Evolutionary conservation across 2,113 vertebrate genomes (phyloP).

Genomic region (Clarias magur): DNA sequence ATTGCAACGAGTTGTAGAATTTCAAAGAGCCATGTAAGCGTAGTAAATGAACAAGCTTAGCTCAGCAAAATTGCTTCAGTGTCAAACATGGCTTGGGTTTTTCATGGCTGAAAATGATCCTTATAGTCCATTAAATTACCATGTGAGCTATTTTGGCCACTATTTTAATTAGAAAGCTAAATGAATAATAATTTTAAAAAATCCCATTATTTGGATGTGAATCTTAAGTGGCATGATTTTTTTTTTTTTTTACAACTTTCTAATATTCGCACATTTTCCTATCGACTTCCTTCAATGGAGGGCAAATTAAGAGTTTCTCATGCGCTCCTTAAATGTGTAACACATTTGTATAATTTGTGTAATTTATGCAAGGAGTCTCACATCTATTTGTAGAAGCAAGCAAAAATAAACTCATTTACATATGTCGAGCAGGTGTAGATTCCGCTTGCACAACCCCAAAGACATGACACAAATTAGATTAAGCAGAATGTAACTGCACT

Average conservation of each 20-base stretch:
- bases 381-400: background rate
- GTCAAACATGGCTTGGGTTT: slow-evolving; percentile 15
- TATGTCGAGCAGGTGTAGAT: background rate
- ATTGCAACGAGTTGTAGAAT: slow-evolving; percentile 55
- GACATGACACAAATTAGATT: background rate
- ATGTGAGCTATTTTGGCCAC: background rate
- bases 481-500: background rate
- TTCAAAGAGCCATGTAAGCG: slow-evolving; percentile 57
- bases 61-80: slow-evolving; percentile 38
- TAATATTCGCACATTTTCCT: background rate
- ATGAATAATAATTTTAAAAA: too few relatives aligned
- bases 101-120: background rate
- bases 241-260: background rate
- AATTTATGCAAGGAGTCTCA: background rate
- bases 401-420: background rate
- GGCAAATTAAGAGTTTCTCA: too few relatives aligned
- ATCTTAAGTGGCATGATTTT: background rate
- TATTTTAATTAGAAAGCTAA: background rate
- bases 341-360: background rate
- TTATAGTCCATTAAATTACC: background rate
- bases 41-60: slow-evolving; percentile 34
- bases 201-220: background rate
- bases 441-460: background rate
- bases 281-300: background rate
- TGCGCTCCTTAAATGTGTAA: background rate